These are phyloP conservation scores for Ophioninae sp. DNA, from an alignment of 2,888 invertebrate genomes.

Conservation along the genomic window DNA sequence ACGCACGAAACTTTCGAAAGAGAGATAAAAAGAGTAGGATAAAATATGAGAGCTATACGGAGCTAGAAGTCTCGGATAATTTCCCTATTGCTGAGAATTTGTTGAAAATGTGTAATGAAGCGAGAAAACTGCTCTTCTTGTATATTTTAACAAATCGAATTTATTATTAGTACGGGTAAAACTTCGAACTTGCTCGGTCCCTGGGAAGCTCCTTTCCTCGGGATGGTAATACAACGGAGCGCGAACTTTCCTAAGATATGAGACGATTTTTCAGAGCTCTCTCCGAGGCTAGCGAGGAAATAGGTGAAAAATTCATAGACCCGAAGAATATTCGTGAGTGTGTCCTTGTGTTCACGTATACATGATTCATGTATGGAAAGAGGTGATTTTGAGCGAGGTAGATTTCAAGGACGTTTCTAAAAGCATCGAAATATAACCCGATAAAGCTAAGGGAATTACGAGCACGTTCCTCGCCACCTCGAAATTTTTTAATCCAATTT, in stretches of 20 bases:
- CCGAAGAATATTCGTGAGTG: constrained; percentile 3
- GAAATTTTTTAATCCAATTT: too few species aligned
- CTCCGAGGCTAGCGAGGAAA: constrained; percentile 18
- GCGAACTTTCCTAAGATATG: constrained; percentile 45
- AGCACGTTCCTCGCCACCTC: too few species aligned
- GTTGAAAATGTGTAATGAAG: constrained; percentile 44
- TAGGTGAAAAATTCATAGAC: constrained; percentile 52
- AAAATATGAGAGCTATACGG: neutral
- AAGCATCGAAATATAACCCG: neutral
- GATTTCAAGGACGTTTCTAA: neutral
- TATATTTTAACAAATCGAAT: constrained; percentile 46
- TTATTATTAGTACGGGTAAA: constrained; percentile 44
- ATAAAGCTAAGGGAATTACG: too few species aligned
- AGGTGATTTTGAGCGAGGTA: neutral
- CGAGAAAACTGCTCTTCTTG: constrained; percentile 19
- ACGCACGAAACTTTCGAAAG: neutral
- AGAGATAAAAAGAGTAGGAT: neutral
- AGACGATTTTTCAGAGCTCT: constrained; percentile 41
- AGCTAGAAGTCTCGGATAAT: constrained; percentile 39
- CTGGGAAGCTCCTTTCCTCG: constrained; percentile 33
- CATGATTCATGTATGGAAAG: neutral
- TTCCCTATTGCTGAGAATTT: constrained; percentile 36
- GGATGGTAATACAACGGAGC: constrained; percentile 44
- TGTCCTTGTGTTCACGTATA: neutral
- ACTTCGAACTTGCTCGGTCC: constrained; percentile 7